Evolutionary conservation across 1,140 invertebrate species (phyloP), one percentile per base, ranked within the genome.

Genomic region (Ridgeia piscesae): DNA sequence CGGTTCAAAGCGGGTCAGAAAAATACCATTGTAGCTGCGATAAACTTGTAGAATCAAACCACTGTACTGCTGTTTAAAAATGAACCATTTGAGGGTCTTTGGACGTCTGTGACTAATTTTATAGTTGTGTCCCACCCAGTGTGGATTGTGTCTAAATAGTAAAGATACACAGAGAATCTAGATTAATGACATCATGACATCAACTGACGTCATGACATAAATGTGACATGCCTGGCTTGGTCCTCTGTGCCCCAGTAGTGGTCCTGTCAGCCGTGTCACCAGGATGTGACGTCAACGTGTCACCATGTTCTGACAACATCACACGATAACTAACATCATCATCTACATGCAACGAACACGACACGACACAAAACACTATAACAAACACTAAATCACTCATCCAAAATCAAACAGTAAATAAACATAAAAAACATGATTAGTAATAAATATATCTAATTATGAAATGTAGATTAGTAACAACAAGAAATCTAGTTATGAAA

Each of bases 211-310:
- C 91, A 91, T 33, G 35, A 42, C 35, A 91, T 33, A 34, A 91
- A 34, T 17, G 91, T 48, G 91, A 91, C 91, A 91, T 48, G 91
- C 91, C 35, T 91, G 91, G 35, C 34, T 91, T 34, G 35, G 33
- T 91, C 58, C 58, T 77, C 58, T 77, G 58, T 21, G 58, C 58
- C 14, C 58, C 58, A 77, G 58, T 77, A 14, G 58, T 31, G 11
- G 58, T 77, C 17, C 58, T 77, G 58, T 77, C 58, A 31, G 17
- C 58, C 4, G 58, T 21, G 58, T 77, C 58, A 77, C 58, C 58
- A 27, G 58, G 58, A 77, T 77, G 58, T 21, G 58, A 77, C 58
- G 58, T 77, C 58, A 77, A 31, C 58, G 58, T 27, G 58, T 77
- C 58, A 77, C 58, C 58, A 21, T 77, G 58, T 21, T 77, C 58